Conservation (phyloP, 2,113 vertebrate species). For the Notarius lentiginosus region DNA sequence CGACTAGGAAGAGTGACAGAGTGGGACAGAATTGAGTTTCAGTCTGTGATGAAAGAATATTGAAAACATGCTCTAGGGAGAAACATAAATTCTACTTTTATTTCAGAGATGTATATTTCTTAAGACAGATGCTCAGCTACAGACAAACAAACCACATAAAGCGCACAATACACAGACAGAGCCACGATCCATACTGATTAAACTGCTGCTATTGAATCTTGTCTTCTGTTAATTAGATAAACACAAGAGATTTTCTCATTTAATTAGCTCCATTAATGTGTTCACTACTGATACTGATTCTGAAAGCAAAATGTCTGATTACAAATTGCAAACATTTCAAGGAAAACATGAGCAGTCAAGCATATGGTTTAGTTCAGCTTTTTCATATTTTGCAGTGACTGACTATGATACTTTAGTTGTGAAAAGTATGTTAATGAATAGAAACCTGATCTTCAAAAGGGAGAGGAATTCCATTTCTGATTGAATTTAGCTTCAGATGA, state of each 20-base stretch:
- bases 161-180: not conserved
- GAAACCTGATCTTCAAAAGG: not conserved
- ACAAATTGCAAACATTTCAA: constrained; percentile 5
- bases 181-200: not conserved
- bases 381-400: not conserved
- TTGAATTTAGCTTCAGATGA: not conserved
- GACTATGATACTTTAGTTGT: not conserved
- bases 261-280: constrained; percentile 24
- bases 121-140: not conserved
- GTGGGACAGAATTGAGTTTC: constrained; percentile 33
- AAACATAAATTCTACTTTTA: not conserved
- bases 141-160: not conserved
- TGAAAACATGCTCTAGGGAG: not conserved
- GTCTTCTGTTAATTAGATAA: not conserved
- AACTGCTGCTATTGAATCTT: not conserved
- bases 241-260: not conserved
- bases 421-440: not conserved
- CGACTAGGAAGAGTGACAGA: not conserved
- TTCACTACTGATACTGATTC: not conserved
- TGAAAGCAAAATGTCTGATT: not conserved
- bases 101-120: not conserved
- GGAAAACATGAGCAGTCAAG: not conserved
- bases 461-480: not conserved
- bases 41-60: constrained; percentile 9
- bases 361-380: not conserved